Conservation (phyloP, 92 coral and sea anemone genomes). For the Isaurus tuberculatus region DNA sequence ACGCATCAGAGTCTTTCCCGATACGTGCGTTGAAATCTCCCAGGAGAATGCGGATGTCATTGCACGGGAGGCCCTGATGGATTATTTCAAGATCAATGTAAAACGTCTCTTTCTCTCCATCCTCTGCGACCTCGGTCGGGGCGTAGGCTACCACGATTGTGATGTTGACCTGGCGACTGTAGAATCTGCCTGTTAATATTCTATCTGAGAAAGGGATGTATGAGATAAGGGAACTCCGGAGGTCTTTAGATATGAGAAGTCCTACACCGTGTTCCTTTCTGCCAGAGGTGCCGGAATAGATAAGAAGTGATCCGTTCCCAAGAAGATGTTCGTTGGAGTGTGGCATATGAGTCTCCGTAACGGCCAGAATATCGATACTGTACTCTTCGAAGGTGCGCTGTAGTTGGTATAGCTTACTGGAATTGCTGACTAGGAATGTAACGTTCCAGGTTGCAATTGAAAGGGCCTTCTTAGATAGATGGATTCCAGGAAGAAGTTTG, state of each 20-base stretch:
- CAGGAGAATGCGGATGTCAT: background rate
- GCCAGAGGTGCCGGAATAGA: background rate
- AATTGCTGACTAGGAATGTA: background rate
- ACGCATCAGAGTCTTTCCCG: background rate
- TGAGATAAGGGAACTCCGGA: slow-evolving; percentile 1
- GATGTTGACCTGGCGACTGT: background rate
- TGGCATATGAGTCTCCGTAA: slow-evolving; percentile 1
- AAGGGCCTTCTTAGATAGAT: background rate
- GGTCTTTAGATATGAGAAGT: background rate
- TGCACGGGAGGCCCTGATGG: background rate
- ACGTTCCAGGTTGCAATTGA: slow-evolving; percentile 1
- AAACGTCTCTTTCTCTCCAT: background rate
- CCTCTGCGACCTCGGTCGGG: slow-evolving; percentile 1
- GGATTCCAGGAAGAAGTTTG: background rate
- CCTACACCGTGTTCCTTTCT: background rate
- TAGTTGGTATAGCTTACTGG: background rate
- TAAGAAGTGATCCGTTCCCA: background rate
- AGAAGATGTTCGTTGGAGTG: background rate
- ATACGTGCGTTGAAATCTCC: background rate
- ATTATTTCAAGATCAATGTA: background rate
- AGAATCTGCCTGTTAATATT: background rate
- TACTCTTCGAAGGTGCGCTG: background rate
- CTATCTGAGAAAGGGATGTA: background rate
- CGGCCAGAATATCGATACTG: background rate
- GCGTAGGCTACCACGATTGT: background rate